Evolutionary conservation across 2,888 invertebrate species (phyloP), one percentile per base, ranked within the genome.

Genomic region (Microplitis deprimator): DNA sequence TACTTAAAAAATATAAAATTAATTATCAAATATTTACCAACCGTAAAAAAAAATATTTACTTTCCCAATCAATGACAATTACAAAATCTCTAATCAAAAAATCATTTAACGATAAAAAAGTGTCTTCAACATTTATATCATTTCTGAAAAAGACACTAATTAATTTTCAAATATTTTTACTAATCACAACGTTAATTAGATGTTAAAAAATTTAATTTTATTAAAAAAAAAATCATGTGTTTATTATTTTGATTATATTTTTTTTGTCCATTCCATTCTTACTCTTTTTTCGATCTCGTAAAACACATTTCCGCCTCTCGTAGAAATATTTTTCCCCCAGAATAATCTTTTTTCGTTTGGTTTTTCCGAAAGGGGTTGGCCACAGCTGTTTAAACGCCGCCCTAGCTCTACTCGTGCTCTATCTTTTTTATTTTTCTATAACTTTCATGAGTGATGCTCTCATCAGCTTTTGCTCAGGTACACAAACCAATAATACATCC

Each of bases 311-410:
- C 50, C 50, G 6, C 13, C 50, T 50, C 50, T 50, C 13, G 13
- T 50, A 50, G 13, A 50, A 50, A 50, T 10, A 8, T 62, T 62
- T 62, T 16, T 62, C 20, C 20, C 62, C 2, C 16, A 62, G n/a
- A 62, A 8, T 62, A 17, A 5, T 62, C 16, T 62, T 7, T 17
- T 62, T 16, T 62, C 38, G 73, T 68, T 62, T 64, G 20, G 67
- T 50, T 50, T 50, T 41, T 38, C 29, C 61, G 75, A 83, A 86
- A 85, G 82, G 84, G 84, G 85, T 85, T 82, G 79, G 69, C 78
- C 79, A 81, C 86, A 86, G 86, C 86, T 86, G 86, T 84, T 85
- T 84, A 85, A 84, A 87, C 83, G 81, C 73, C 80, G 80, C 78
- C 82, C 82, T 69, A 77, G 39, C 61, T 77, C 82, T 78, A 77